Evolutionary conservation across 2,797 vertebrate species (phyloP).

Genomic region (Liasis olivaceus): DNA sequence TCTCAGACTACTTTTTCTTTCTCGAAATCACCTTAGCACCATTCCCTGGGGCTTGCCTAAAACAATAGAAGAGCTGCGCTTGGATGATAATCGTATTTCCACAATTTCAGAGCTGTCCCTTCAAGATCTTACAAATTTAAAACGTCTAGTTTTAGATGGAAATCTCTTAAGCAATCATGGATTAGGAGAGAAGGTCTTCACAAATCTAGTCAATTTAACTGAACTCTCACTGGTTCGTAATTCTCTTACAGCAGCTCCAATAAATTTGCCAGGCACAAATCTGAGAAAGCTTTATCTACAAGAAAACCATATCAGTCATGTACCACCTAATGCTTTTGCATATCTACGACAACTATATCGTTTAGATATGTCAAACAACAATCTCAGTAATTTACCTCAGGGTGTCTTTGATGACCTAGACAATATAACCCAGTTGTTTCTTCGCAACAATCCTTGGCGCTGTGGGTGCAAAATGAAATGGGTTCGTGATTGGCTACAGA

Average conservation of each 20-base stretch:
- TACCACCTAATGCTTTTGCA: slow-evolving; percentile 92
- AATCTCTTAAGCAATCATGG: slow-evolving; percentile 97
- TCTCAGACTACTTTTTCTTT: slow-evolving; percentile 96
- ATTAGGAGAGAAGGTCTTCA: slow-evolving; percentile 93
- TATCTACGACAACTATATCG: slow-evolving; percentile 95
- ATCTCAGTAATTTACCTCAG: slow-evolving; percentile 95
- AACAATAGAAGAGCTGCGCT: slow-evolving; percentile 97
- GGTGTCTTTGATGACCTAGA: slow-evolving; percentile 97
- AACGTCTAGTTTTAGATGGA: slow-evolving; percentile 95
- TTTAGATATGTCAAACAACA: slow-evolving; percentile 97
- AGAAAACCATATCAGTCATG: slow-evolving; percentile 97
- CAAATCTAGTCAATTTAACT: slow-evolving; percentile 93
- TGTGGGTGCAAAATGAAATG: slow-evolving; percentile 98
- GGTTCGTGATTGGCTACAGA: slow-evolving; percentile 97
- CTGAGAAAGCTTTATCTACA: slow-evolving; percentile 96
- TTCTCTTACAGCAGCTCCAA: slow-evolving; percentile 91
- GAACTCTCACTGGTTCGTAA: slow-evolving; percentile 97
- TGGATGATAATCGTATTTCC: slow-evolving; percentile 99
- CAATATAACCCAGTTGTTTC: slow-evolving; percentile 96
- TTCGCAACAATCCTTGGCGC: slow-evolving; percentile 98
- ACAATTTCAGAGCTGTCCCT: slow-evolving; percentile 94
- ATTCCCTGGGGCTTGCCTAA: slow-evolving; percentile 95
- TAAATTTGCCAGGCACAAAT: slow-evolving; percentile 92
- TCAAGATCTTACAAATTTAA: slow-evolving; percentile 97
- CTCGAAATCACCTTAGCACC: slow-evolving; percentile 97